Base-by-base conservation (phyloP, 2,797 vertebrate genomes). In the Amazona ochrocephala region DNA sequence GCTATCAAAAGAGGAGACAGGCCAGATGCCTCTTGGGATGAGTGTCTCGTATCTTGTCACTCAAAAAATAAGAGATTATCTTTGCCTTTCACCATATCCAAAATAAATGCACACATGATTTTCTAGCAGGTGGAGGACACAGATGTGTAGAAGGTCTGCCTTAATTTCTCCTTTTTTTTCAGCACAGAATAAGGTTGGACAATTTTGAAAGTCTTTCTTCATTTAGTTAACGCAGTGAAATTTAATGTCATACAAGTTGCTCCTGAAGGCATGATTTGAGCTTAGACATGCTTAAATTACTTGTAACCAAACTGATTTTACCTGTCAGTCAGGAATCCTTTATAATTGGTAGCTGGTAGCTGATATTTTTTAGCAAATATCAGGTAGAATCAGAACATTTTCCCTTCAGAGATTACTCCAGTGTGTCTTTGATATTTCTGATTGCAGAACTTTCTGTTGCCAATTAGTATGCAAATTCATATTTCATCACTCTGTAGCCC, bases 401-500 rank as follows among this genome's bases (percentile, higher is more conserved):
- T 56, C 23, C 53, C 81, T 78, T 85, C 79, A 95, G 84, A 93
- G 81, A 93, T 77, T 65, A 93, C 34, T 27, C 64, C 81, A 70
- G 15, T 29, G 13, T 77, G 45, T 72, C 78, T 96, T 90, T 89
- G 84, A 92, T 95, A 84, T 91, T 83, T 92, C 87, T 58, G 32
- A 93, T 60, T 78, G 50, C 29, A 68, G 58, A 87, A 66, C 58
- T 91, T 90, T 54, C 42, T 90, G 37, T 56, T 65, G 42, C 85
- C 89, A 93, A 81, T 92, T 81, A 85, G 72, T 7, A 92, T 68
- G 72, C 78, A 89, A 89, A 94, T 91, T 92, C 70, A 54, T 45
- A 77, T 48, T 83, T 80, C 68, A 80, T 53, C 42, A 18, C 48
- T 66, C 60, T 64, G n/a, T 39, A 84, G 60, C 44, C 51, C 3